These are phyloP conservation scores for Drosophila leontia DNA, from an alignment of 1,140 invertebrate species.

Conservation along the genomic window DNA sequence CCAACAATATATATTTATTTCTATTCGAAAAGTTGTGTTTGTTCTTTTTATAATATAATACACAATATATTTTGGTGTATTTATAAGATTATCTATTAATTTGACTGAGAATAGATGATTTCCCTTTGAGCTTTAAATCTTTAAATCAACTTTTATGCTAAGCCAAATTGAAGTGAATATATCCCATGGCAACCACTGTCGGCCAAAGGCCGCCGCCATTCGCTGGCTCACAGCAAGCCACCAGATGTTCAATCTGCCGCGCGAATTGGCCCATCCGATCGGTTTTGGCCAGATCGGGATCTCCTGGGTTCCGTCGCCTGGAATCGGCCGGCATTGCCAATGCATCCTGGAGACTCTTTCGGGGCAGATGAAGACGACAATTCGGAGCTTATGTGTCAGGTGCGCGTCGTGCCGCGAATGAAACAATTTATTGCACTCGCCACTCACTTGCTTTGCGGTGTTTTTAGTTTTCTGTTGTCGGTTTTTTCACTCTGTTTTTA, in stretches of 20 bases:
- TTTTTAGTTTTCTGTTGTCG: slow-evolving; percentile 23
- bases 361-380: slow-evolving; percentile 71
- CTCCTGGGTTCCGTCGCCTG: slow-evolving; percentile 5
- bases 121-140: not conserved
- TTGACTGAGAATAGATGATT: not conserved
- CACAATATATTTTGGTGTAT: no score
- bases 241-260: slow-evolving; percentile 69
- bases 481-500: slow-evolving; percentile 14
- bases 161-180: not conserved
- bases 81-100: not conserved
- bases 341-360: slow-evolving; percentile 4
- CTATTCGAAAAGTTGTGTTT: no score
- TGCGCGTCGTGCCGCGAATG: slow-evolving; percentile 75
- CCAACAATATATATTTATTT: no score
- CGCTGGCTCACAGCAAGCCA: slow-evolving; percentile 62
- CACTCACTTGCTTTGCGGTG: slow-evolving; percentile 52
- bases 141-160: not conserved
- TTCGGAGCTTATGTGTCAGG: slow-evolving; percentile 77
- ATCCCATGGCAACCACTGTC: slow-evolving; percentile 35
- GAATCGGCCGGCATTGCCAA: not conserved
- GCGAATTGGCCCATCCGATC: slow-evolving; percentile 36
- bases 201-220: slow-evolving; percentile 20
- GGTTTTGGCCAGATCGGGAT: slow-evolving; percentile 41
- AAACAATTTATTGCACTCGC: slow-evolving; percentile 78
- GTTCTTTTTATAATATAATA: no score